These are phyloP conservation scores for Caenorhabditis angaria DNA, from an alignment of 2,888 invertebrate genomes.

Conservation along the genomic window DNA sequence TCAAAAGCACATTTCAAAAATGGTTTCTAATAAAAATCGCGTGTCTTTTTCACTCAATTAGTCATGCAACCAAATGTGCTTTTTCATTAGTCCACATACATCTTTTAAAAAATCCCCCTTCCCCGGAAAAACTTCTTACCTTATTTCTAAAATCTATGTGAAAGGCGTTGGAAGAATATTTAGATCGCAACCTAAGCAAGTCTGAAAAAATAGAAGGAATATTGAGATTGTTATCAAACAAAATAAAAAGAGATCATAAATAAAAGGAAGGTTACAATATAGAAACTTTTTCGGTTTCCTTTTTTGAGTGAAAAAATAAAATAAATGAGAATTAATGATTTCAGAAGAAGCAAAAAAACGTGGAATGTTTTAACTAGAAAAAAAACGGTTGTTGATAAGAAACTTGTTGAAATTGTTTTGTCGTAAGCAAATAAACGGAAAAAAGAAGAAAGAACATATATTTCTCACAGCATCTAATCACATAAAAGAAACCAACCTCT, in stretches of 20 bases:
- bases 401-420: conserved; percentile 2
- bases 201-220: conserved; percentile 3
- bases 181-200: conserved; percentile 1
- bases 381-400: not conserved
- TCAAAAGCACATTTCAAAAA: not conserved
- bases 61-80: not conserved
- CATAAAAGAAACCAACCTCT: conserved; percentile 1
- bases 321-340: not conserved
- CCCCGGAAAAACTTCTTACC: not conserved
- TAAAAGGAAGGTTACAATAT: not conserved
- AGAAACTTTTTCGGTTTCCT: not conserved
- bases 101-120: not conserved
- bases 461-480: conserved; percentile 4
- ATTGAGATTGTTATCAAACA: not conserved
- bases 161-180: not conserved
- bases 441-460: not conserved
- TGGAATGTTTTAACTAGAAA: no score
- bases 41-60: not conserved
- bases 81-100: no score
- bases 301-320: not conserved
- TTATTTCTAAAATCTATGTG: not conserved
- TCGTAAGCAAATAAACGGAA: not conserved
- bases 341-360: no score
- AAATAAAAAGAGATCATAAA: not conserved
- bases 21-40: not conserved